Base-by-base conservation (phyloP, 2,113 vertebrate species). In the Trogon surrucura region DNA sequence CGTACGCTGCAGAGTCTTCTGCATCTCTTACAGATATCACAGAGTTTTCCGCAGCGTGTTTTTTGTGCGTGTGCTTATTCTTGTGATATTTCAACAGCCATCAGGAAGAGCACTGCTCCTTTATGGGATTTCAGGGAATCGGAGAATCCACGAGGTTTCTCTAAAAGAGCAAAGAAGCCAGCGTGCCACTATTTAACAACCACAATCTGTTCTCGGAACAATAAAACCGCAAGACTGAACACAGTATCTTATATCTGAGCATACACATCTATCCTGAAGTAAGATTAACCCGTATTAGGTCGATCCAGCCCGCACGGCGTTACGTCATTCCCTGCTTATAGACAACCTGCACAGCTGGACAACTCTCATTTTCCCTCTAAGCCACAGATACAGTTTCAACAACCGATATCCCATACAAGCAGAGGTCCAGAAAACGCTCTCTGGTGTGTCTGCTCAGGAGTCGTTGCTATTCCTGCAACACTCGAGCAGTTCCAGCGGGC, bases 291-390 rank as follows among this genome's bases (percentile, higher is more conserved):
- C 48, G 3, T 48, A 10, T 8, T n/a, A 32, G 21, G 57, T 26
- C 5, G 2, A 64, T 60, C 32, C 1, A 1, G 38, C 27, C 90
- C 80, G 50, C 56, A 29, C 1, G 23, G 32, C 34, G 56, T 51
- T 71, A 61, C 0, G 0, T 57, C 80, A 78, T 34, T 11, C 88
- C 66, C 38, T 54, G 65, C 80, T 32, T 25, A 44, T 3, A 86
- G 80, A 61, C 79, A 85, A 80, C 74, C 91, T 71, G 60, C 85
- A 48, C 83, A 75, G 69, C 41, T 81, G 93, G 73, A 72, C 83
- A 64, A 45, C 44, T 65, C 80, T 72, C 72, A 23, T 67, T 80
- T 81, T 50, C 77, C 81, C 77, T 30, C 0, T 16, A 21, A 74
- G 41, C 61, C 72, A 80, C 80, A 79, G 65, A 81, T 13, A 48